These are phyloP conservation scores for Oscheius myriophilus DNA, from an alignment of 2,888 invertebrate genomes.

Conservation along the genomic window DNA sequence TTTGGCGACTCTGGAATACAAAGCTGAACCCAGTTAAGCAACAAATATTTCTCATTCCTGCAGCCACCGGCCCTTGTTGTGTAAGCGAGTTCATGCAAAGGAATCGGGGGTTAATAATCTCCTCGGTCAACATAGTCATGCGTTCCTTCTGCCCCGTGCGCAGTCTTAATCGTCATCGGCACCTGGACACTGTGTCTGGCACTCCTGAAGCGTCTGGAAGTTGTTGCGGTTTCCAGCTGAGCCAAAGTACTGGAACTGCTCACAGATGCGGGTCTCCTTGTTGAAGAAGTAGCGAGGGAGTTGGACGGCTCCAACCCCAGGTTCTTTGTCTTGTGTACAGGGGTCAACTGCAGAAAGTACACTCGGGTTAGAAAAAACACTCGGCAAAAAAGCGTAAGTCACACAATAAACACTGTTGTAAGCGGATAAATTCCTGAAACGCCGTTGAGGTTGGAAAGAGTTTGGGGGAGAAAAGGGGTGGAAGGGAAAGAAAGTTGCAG, in stretches of 20 bases:
- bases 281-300: constrained; percentile 65
- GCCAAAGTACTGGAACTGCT: constrained; percentile 66
- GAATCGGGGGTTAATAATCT: neutral
- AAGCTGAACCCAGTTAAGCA: constrained; percentile 9
- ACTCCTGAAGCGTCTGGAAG: constrained; percentile 66
- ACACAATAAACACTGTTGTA: neutral
- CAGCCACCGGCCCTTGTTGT: neutral
- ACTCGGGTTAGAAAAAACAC: constrained; percentile 16
- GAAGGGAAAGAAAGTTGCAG: constrained; percentile 2
- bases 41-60: neutral
- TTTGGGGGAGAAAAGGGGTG: neutral
- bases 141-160: constrained; percentile 15
- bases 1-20: constrained; percentile 66
- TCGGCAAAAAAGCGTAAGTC: neutral
- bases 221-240: constrained; percentile 70
- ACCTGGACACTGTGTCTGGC: constrained; percentile 67
- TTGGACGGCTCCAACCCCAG: constrained; percentile 66
- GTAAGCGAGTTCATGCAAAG: neutral
- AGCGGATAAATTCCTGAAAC: neutral
- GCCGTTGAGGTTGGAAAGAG: constrained; percentile 2
- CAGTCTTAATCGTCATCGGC: neutral
- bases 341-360: constrained; percentile 65
- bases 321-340: constrained; percentile 63
- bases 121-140: constrained; percentile 3
- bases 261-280: constrained; percentile 60